Evolutionary conservation across 2,797 vertebrate genomes (phyloP).

Genomic region (Scolopax rusticola): DNA sequence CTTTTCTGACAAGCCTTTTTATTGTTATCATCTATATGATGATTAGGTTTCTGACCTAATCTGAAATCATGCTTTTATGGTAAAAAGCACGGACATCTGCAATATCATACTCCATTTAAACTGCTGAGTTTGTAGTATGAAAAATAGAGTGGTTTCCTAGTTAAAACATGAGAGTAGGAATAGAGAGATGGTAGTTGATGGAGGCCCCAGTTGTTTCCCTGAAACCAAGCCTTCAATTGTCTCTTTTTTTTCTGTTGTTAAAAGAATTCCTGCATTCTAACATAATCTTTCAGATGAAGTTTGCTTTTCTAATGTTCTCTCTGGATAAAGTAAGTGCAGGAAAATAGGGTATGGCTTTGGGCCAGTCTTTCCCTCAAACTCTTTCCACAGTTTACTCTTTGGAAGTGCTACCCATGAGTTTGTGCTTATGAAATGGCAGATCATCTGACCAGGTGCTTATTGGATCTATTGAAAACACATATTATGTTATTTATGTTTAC

Average conservation of each 20-base stretch:
- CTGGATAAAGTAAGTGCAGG: neutral
- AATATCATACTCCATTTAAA: neutral
- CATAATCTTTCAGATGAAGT: neutral
- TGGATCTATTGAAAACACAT: neutral
- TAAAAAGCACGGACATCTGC: neutral
- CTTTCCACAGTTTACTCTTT: neutral
- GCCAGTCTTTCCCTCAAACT: neutral
- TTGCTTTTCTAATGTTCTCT: neutral
- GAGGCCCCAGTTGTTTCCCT: neutral
- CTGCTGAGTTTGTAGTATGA: neutral
- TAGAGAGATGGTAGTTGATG: neutral
- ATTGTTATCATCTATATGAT: no score
- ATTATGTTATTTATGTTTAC: neutral
- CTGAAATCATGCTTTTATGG: neutral
- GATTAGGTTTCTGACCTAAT: neutral
- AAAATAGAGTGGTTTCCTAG: neutral
- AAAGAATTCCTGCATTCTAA: neutral
- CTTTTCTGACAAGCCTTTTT: neutral
- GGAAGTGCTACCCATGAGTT: neutral
- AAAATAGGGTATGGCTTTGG: neutral
- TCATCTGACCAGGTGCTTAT: neutral
- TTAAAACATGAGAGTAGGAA: neutral
- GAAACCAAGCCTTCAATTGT: neutral
- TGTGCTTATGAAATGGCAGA: neutral
- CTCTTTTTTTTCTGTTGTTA: neutral